A percentile compares a stretch with the other conserved stretches of the same genome.
These are phyloP conservation scores for Rotaria sp. DNA, from an alignment of 2,888 invertebrate genomes.

Conservation along the genomic window DNA sequence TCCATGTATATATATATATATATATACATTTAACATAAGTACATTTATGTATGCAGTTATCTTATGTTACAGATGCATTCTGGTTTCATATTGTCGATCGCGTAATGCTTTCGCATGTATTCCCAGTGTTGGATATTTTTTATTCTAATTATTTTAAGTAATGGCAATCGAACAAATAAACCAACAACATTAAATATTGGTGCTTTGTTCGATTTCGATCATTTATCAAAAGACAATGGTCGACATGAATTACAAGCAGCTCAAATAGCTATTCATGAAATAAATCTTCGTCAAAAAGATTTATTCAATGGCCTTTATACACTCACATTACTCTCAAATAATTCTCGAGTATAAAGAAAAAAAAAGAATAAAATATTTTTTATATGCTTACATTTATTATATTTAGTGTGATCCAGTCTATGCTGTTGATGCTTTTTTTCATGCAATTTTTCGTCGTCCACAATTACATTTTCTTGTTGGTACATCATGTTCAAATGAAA, in stretches of 20 bases:
- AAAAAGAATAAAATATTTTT: background rate
- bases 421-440: background rate
- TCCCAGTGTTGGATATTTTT: background rate
- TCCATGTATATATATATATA: no score
- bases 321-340: background rate
- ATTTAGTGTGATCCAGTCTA: constrained; percentile 8
- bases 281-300: background rate
- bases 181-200: background rate
- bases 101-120: background rate
- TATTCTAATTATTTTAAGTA: background rate
- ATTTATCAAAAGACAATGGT: background rate
- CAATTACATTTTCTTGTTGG: constrained; percentile 28
- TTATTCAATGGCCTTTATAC: background rate
- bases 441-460: constrained; percentile 25
- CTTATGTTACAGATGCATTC: background rate
- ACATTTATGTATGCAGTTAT: background rate
- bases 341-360: background rate
- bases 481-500: background rate
- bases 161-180: background rate
- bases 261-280: background rate
- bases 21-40: background rate
- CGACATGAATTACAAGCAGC: constrained; percentile 2
- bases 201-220: background rate
- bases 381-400: background rate
- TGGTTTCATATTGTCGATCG: background rate